These are phyloP conservation scores for Allophyes oxyacanthae DNA, from an alignment of 2,888 invertebrate genomes.

Conservation along the genomic window DNA sequence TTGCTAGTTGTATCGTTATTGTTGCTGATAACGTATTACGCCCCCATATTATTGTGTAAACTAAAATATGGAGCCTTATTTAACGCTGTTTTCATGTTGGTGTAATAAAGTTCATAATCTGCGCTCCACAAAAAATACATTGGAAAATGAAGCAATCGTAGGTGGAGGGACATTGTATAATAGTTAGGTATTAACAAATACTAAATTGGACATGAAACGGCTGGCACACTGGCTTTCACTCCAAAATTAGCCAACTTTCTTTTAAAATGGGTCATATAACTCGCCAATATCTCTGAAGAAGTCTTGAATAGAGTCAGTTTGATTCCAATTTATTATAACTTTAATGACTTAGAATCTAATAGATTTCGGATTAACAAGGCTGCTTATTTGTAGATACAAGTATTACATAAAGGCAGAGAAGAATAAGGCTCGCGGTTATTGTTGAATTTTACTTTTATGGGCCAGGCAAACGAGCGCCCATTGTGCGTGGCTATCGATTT, in stretches of 20 bases:
- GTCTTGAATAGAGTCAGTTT: slow-evolving; percentile 33
- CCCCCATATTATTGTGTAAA: slow-evolving; percentile 1
- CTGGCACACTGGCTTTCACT: background rate
- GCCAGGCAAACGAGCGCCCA: slow-evolving; percentile 76
- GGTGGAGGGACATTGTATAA: background rate
- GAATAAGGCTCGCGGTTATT: slow-evolving; percentile 67
- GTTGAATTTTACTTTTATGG: slow-evolving; percentile 81
- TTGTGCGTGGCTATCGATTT: slow-evolving; percentile 78
- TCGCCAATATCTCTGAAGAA: slow-evolving; percentile 25
- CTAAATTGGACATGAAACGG: slow-evolving; percentile 2
- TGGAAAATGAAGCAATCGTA: background rate
- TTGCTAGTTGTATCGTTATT: background rate
- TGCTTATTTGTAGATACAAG: slow-evolving; percentile 62
- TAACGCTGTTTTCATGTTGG: background rate
- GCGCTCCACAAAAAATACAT: background rate
- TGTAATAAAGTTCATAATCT: slow-evolving; percentile 7
- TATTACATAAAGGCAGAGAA: slow-evolving; percentile 62
- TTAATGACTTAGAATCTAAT: slow-evolving; percentile 57
- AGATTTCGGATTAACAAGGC: slow-evolving; percentile 70
- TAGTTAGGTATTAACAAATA: background rate
- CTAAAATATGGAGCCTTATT: background rate
- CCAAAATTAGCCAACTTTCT: slow-evolving; percentile 23
- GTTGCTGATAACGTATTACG: background rate
- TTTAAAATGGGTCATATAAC: slow-evolving; percentile 23
- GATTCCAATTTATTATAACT: slow-evolving; percentile 52